phyloP scores from a whole-genome alignment of 2,113 vertebrate genomes.

The Hylia prasina region DNA sequence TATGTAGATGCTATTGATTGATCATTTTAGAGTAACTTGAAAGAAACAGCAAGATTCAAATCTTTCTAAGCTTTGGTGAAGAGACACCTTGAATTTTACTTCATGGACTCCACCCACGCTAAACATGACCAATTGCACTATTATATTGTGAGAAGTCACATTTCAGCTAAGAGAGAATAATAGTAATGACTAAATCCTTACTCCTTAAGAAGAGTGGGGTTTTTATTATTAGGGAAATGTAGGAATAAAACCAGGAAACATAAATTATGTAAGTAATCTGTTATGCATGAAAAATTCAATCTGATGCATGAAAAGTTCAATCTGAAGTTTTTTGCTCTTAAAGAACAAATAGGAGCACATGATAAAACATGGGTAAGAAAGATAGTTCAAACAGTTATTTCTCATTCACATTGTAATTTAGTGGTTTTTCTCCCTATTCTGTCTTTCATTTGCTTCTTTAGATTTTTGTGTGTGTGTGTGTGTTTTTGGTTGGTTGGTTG shows the following conservation, averaged over 20 bases:
- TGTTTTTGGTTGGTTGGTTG: background rate
- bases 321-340: background rate
- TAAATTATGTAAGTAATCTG: background rate
- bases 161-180: background rate
- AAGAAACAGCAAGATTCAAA: background rate
- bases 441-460: background rate
- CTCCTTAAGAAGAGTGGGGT: accelerated
- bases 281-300: too few relatives aligned
- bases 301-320: too few relatives aligned
- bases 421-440: accelerated
- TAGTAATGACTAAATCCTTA: background rate
- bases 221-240: background rate
- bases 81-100: background rate
- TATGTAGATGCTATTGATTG: background rate
- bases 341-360: background rate
- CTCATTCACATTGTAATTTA: background rate
- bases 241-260: background rate
- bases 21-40: background rate
- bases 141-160: background rate
- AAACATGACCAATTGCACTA: background rate
- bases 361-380: background rate
- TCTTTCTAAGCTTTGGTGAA: background rate
- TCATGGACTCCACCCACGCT: background rate
- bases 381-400: background rate
- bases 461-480: too few relatives aligned